These are phyloP conservation scores for Leptodactylus fuscus DNA, from an alignment of 2,113 vertebrate species.

Conservation along the genomic window DNA sequence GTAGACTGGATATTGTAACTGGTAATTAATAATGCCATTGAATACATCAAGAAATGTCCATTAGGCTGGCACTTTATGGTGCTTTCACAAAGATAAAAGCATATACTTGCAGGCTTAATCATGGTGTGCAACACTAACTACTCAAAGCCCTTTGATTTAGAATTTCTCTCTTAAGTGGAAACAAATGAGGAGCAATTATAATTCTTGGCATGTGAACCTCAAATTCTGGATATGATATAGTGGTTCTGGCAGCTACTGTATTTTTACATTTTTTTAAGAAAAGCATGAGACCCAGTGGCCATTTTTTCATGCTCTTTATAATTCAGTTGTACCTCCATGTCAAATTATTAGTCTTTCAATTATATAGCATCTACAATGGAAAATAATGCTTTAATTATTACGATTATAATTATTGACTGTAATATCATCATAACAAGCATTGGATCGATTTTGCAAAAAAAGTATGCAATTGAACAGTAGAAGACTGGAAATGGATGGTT, in stretches of 20 bases:
- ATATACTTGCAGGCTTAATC: conserved; percentile 27
- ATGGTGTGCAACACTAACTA: conserved; percentile 24
- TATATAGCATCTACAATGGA: too few relatives aligned
- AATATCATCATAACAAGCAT: too few relatives aligned
- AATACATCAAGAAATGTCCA: conserved; percentile 35
- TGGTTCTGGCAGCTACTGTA: background rate
- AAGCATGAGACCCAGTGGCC: background rate
- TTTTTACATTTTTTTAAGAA: background rate
- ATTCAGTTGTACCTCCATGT: background rate
- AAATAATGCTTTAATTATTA: too few relatives aligned
- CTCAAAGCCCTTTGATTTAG: conserved; percentile 18
- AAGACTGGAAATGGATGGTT: too few relatives aligned
- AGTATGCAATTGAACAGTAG: too few relatives aligned
- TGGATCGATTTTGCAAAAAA: too few relatives aligned
- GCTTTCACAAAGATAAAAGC: conserved; percentile 29
- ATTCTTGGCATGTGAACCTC: conserved; percentile 19
- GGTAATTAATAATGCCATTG: conserved; percentile 28
- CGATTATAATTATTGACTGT: too few relatives aligned
- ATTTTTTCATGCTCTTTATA: background rate
- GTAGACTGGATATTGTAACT: conserved; percentile 21
- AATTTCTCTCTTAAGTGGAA: conserved; percentile 23
- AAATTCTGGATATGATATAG: background rate
- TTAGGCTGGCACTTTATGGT: conserved; percentile 28
- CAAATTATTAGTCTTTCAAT: background rate
- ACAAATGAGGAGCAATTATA: conserved; percentile 36